Conservation (phyloP, 2,888 invertebrate species). For the Agrilus cyanescens region DNA sequence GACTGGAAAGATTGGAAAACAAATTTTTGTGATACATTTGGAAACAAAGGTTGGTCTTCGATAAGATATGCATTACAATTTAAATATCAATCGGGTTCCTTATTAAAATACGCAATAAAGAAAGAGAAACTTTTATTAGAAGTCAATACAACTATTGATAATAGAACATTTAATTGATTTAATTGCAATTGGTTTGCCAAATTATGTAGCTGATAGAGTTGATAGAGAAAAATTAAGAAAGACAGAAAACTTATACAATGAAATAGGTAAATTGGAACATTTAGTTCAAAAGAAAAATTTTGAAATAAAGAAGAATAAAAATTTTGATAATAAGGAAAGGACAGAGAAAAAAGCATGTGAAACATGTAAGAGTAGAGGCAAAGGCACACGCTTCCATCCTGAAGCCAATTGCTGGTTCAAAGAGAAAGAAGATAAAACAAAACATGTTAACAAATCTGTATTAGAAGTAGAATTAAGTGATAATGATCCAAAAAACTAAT, state of each 20-base stretch:
- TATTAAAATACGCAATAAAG: constrained; percentile 18
- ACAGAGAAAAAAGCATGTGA: constrained; percentile 14
- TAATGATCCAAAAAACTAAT: no score
- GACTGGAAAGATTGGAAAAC: constrained; percentile 19
- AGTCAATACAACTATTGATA: no score
- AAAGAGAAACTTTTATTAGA: constrained; percentile 10
- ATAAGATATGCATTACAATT: no score
- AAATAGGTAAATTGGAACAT: constrained; percentile 5
- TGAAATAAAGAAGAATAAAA: constrained; percentile 9
- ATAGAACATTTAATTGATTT: constrained; percentile 10
- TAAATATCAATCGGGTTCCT: constrained; percentile 18
- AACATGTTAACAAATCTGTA: constrained; percentile 15
- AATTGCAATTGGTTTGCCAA: constrained; percentile 11
- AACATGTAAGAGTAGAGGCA: constrained; percentile 17
- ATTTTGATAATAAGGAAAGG: no score
- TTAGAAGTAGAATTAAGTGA: constrained; percentile 12
- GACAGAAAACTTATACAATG: constrained; percentile 2
- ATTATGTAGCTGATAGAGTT: constrained; percentile 15
- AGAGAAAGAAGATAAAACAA: constrained; percentile 6
- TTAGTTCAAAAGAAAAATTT: constrained; percentile 7
- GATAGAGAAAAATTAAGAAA: constrained; percentile 10
- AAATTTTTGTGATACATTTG: constrained; percentile 17
- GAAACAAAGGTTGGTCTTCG: constrained; percentile 19
- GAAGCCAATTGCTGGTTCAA: constrained; percentile 15
- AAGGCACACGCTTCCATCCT: constrained; percentile 14